These are phyloP conservation scores for Lethenteron reissneri DNA, from an alignment of 2,113 vertebrate species.

Conservation along the genomic window DNA sequence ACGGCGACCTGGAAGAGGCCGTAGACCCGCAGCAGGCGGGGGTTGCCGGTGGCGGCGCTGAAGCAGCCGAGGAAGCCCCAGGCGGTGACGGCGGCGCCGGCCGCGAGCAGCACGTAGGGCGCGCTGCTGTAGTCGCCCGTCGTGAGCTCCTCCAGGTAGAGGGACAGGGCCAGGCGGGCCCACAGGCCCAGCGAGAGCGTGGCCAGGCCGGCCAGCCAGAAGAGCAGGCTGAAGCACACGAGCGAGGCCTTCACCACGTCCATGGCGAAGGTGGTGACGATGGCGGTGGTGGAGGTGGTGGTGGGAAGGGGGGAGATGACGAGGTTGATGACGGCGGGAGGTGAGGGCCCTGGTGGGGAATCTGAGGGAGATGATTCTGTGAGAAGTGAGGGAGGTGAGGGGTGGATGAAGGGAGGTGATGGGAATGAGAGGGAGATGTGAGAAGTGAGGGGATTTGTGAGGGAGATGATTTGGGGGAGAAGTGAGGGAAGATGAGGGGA, in stretches of 20 bases:
- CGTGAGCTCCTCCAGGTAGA: constrained; percentile 38
- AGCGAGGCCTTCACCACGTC: constrained; percentile 41
- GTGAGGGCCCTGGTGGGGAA: too few species aligned
- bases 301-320: too few species aligned
- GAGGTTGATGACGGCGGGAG: too few species aligned
- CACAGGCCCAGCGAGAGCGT: constrained; percentile 46
- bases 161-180: constrained; percentile 38
- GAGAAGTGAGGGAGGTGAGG: too few species aligned
- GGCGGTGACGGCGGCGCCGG: constrained; percentile 29
- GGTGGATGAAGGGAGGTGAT: too few species aligned
- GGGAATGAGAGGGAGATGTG: too few species aligned
- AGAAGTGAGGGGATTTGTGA: too few species aligned
- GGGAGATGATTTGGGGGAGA: too few species aligned
- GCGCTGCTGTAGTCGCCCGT: constrained; percentile 36
- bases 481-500: too few species aligned
- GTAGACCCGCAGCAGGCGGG: constrained; percentile 36
- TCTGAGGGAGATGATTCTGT: too few species aligned
- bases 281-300: too few species aligned
- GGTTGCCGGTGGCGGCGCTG: constrained; percentile 42
- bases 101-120: constrained; percentile 32
- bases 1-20: constrained; percentile 34
- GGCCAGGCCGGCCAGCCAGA: constrained; percentile 46
- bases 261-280: constrained; percentile 19
- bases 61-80: constrained; percentile 63
- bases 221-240: constrained; percentile 52